Base-by-base conservation (phyloP, 2,113 vertebrate genomes). In the Percopsis transmontana region DNA sequence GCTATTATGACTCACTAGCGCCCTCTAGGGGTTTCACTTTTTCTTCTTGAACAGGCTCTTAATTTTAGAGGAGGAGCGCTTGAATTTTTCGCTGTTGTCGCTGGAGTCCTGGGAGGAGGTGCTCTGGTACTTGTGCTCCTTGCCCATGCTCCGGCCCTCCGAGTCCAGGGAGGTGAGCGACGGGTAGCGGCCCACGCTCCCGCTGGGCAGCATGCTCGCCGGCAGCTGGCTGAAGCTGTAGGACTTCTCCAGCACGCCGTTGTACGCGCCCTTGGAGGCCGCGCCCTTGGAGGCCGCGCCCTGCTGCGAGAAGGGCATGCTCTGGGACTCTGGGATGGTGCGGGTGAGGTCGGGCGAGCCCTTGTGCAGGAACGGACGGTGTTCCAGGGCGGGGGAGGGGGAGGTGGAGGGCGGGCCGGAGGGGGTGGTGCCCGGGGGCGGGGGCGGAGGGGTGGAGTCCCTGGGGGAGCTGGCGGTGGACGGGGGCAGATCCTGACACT, bases 21-120 rank as follows among this genome's bases (percentile, higher is more conserved):
- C 40, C 15, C 3, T 48, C 14, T 44, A 54, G 33, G 8, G 62
- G 56, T 81, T 83, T 84, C 82, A 92, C 81, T 92, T 92, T 70
- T 95, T 99, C 91, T 98, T 99, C 90, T 96, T 99, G 86, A 99
- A 98, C 88, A 99, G 90, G 82, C 90, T 97, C 93, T 96, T 99
- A 67, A 99, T 94, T 94, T 97, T 99, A 6, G 96, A 97, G 0
- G 95, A 97, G 85, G 94, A 91, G 90, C 96, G 97, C 92, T 96
- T 99, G 82, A 42, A 86, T 89, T 95, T 97, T 87, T 99, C 95
- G 27, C 94, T 94, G 2, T 96, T 96, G 67, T 96, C 95, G 72
- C 89, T 93, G 50, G 95, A 94, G 91, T 99, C 96, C 82, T 95
- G 95, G 50, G 95, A 94, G 79, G 94, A 94, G 83, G 93, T 89